Conservation (phyloP, 2,888 invertebrate species). For the Galerucella nymphaeae region DNA sequence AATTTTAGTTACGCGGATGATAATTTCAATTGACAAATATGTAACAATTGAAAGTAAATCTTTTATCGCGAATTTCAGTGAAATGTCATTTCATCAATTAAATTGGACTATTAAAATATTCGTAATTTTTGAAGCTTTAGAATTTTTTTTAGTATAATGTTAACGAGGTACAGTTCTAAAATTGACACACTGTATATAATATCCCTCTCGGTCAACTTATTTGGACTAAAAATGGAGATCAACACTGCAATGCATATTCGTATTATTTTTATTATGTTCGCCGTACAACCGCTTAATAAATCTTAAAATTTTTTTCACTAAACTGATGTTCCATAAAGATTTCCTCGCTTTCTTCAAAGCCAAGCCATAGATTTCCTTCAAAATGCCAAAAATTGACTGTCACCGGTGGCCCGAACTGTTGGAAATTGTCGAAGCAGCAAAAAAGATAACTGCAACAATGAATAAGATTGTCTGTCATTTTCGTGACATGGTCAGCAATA, state of each 20-base stretch:
- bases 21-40: background rate
- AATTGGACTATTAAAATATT: background rate
- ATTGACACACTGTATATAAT: too few species aligned
- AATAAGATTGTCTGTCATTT: slow-evolving; percentile 38
- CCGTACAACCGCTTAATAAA: background rate
- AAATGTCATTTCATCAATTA: background rate
- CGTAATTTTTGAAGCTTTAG: background rate
- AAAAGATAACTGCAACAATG: slow-evolving; percentile 46
- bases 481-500: slow-evolving; percentile 47
- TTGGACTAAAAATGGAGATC: too few species aligned
- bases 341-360: background rate
- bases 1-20: background rate
- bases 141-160: too few species aligned
- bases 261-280: background rate
- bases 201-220: too few species aligned
- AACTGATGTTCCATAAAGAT: background rate
- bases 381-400: slow-evolving; percentile 36
- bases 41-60: background rate
- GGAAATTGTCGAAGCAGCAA: slow-evolving; percentile 46
- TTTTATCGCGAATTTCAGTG: slow-evolving; percentile 1
- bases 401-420: slow-evolving; percentile 46
- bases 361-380: slow-evolving; percentile 12
- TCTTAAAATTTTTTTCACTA: background rate
- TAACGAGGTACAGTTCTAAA: too few species aligned
- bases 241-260: too few species aligned